phyloP scores from a whole-genome alignment of 92 coral and sea anemone genomes.

The Paramuricea clavata region DNA sequence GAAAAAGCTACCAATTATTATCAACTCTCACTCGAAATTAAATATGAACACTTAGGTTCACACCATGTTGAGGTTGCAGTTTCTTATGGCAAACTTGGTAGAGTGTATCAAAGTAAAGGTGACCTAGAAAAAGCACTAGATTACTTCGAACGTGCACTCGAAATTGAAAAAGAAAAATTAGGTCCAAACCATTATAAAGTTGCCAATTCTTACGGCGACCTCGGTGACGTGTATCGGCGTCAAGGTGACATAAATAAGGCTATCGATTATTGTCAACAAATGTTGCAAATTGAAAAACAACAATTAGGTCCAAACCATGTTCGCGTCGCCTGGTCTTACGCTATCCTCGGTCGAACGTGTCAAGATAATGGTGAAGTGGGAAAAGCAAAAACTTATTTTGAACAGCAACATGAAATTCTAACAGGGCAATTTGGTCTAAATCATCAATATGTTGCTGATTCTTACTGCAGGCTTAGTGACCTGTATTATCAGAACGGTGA shows the following conservation, averaged over 20 bases:
- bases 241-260: no score
- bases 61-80: neutral
- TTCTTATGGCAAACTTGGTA: neutral
- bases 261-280: no score
- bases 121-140: neutral
- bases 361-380: no score
- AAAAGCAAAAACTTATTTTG: no score
- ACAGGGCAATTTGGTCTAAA: no score
- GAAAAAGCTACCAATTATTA: no score
- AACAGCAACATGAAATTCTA: no score
- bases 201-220: neutral
- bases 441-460: neutral
- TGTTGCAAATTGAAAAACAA: neutral
- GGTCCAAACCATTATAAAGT: neutral
- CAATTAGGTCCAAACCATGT: neutral
- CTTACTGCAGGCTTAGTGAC: conserved; percentile 13
- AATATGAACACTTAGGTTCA: neutral
- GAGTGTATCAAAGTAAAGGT: neutral
- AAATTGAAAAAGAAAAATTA: neutral
- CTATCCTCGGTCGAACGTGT: no score
- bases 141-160: no score
- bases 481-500: no score
- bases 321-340: neutral
- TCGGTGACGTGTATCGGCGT: no score
- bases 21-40: no score